Base-by-base conservation (phyloP, 2,888 invertebrate species). In the Eristalis intricaria region DNA sequence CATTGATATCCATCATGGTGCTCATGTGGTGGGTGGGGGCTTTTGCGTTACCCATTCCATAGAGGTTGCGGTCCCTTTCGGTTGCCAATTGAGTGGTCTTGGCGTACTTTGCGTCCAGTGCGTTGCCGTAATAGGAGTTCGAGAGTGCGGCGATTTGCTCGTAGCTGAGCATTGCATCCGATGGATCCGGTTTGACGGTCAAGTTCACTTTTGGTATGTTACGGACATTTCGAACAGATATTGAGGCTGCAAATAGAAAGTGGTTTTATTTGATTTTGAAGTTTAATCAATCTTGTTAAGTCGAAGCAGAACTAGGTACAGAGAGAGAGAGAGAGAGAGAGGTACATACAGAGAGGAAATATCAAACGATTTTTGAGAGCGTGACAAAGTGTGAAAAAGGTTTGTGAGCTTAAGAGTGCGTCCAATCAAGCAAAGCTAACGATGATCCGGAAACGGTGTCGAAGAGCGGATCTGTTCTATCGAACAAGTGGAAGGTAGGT, bases 231-330 rank as follows among this genome's bases (percentile, higher is more conserved):
- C 91, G 92, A 91, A 96, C 95, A 90, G 96, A 95, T 93, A 96
- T 95, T 90, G 96, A 96, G 91, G 96, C 96, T 96, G 94, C 61
- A 94, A 95, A 89, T 26, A 66, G 79, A 89, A 88, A 26, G 15
- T 11, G 26, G 2, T 23, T 22, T 23, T 60, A 60, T 23, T 70
- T 38, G 29, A 10, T 26, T n/a, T 40, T 26, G 8, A 32, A 61
- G 38, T 5, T 50, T 13, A 35, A 64, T 56, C 32, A 23, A n/a
- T 32, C 19, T 64, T 4, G n/a, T 73, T 2, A 40, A 63, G 29
- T 61, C 15, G 7, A 15, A 26, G 8, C 26, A 23, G 60, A 15
- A 23, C 50, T 32, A 26, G 29, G 8, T 26, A 43, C 29, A 71
- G 15, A 35, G 22, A 58, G 0, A 69, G 43, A 4, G 26, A 38